These are phyloP conservation scores for Rynchops niger DNA, from an alignment of 2,113 vertebrate species.

Conservation along the genomic window DNA sequence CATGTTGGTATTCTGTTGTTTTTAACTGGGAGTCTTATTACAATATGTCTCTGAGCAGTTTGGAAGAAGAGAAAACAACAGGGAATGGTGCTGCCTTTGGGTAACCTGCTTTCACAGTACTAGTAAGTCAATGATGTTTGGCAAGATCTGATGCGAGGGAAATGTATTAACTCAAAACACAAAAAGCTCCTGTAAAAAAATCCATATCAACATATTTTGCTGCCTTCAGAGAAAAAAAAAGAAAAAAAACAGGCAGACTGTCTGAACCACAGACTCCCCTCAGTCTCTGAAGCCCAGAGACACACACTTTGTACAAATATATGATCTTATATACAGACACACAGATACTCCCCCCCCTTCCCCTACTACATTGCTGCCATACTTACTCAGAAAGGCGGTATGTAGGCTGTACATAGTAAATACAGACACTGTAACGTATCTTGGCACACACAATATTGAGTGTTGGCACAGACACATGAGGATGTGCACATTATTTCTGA, in stretches of 20 bases:
- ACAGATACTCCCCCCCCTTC: not conserved
- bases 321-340: conserved; percentile 59
- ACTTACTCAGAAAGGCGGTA: conserved; percentile 41
- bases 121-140: conserved; percentile 5
- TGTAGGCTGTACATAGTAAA: conserved; percentile 15
- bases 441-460: not conserved
- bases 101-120: conserved; percentile 26
- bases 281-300: conserved; percentile 66
- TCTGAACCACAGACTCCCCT: conserved; percentile 72
- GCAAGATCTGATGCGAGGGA: conserved; percentile 5
- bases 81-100: not conserved
- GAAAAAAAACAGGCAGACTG: conserved; percentile 31
- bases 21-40: not conserved
- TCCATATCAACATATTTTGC: conserved; percentile 60
- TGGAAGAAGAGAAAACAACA: not conserved
- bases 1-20: not conserved
- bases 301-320: conserved; percentile 55
- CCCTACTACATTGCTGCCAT: not conserved
- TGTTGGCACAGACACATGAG: not conserved
- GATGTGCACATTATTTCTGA: conserved; percentile 10
- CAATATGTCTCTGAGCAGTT: not conserved
- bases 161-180: conserved; percentile 41
- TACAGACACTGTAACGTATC: not conserved
- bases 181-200: conserved; percentile 41
- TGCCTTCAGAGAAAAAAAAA: conserved; percentile 12